Percentiles rank a stretch among this genome's conserved stretches.
Evolutionary conservation across 1,140 invertebrate species (phyloP).

Genomic region (Cyclargus thomasi): DNA sequence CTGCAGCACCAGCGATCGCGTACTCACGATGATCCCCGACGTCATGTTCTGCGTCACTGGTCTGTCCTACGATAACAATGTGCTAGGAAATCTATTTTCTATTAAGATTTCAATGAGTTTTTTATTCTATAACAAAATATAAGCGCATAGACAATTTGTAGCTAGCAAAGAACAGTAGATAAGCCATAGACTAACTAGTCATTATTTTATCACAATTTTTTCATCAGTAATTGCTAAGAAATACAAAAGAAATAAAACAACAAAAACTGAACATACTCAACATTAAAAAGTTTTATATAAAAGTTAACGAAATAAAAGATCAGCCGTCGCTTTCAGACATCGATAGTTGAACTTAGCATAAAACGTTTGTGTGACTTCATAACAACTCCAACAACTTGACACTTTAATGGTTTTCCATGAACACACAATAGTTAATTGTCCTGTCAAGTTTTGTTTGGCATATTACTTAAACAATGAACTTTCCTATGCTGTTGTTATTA

Average conservation of each 20-base stretch:
- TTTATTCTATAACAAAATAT: too few species aligned
- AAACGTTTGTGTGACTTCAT: slow-evolving; percentile 2
- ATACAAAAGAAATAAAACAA: slow-evolving; percentile 4
- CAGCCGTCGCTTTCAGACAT: not conserved
- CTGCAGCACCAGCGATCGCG: slow-evolving; percentile 89
- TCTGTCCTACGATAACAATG: slow-evolving; percentile 77
- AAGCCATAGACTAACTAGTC: too few species aligned
- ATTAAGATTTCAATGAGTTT: too few species aligned
- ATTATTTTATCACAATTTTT: too few species aligned
- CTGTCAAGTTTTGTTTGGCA: not conserved
- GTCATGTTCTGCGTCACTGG: slow-evolving; percentile 87
- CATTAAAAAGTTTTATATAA: not conserved
- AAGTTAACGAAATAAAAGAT: slow-evolving; percentile 15
- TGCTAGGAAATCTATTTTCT: not conserved
- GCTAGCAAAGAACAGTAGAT: too few species aligned
- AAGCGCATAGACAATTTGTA: too few species aligned
- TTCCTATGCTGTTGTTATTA: too few species aligned
- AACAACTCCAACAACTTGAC: not conserved
- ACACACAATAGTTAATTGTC: not conserved
- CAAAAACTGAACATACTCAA: not conserved
- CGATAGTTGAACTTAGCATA: not conserved
- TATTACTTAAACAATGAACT: too few species aligned
- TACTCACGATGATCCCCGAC: slow-evolving; percentile 89
- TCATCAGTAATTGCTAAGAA: not conserved
- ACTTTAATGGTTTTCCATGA: not conserved